Base-by-base conservation (phyloP, 1,140 invertebrate species). In the Saccostrea echinata region DNA sequence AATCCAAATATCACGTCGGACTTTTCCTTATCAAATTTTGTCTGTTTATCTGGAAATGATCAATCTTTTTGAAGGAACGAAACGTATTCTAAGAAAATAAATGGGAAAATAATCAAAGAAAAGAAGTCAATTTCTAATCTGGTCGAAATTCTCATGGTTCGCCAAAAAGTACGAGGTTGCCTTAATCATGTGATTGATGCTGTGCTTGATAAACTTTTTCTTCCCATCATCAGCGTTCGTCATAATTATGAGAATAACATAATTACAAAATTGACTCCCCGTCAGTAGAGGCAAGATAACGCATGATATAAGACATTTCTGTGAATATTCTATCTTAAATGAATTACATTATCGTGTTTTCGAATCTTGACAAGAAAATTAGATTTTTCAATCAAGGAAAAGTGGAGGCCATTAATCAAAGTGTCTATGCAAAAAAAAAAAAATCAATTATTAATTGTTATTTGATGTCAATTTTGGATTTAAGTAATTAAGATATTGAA, bases 361-460 rank as follows among this genome's bases (percentile, higher is more conserved):
- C 68, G 68, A 76, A 76, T 76, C 68, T 76, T 76, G 68, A 76
- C 68, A 76, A 76, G 68, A 76, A 76, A 76, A 76, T 76, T 76
- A 76, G 68, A 76, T 76, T 76, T 76, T 76, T 76, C 68, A 76
- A 76, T 76, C 68, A 76, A 30, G 68, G 30, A 27, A 76, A 76
- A 76, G 68, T 76, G 68, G 68, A 76, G 27, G 68, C 68, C 68
- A 76, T 76, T 76, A 76, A 76, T 76, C 68, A 76, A 76, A 76
- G 68, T 76, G 68, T 76, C 68, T 76, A 30, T 76, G 27, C 27
- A 76, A 76, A 76, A 43, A 43, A 43, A 43, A 43, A 43, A 43
- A 76, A 76, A 76, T 76, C 68, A 76, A 76, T 76, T 76, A 76
- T 76, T 76, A 76, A 76, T 76, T 76, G 68, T 76, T 76, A 76